Evolutionary conservation across 92 coral and sea anemone species (phyloP), one percentile per base, ranked within the genome.

Genomic region (Epizoanthus illoricatus): DNA sequence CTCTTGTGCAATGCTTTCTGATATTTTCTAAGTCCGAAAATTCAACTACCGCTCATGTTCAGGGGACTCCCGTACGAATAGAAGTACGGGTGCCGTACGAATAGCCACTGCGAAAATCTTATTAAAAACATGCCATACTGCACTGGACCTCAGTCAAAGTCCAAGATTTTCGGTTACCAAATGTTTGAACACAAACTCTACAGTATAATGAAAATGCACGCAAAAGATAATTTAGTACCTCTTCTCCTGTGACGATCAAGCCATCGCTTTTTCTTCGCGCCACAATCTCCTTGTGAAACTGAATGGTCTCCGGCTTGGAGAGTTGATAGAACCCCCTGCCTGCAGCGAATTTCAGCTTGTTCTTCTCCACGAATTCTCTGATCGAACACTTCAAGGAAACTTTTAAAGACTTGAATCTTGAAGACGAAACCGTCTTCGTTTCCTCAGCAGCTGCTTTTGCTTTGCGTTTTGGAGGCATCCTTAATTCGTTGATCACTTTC

Each of bases 261-360:
- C 90, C 92, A 80, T 95, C 98, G 4, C 91, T 85, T 64, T 87
- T 95, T 18, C 98, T 83, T 69, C 98, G 80, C 18, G 91, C 93
- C 0, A 95, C 97, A 42, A 95, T 80, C 73, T 95, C 98, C 79
- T 95, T 95, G 90, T 95, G 89, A 65, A 85, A 86, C 81, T 95
- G 98, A 7, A 95, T 95, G 23, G 97, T 95, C 58, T 95, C 98
- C 56, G 98, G 97, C 62, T 95, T 95, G 17, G 88, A 87, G 5
- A 95, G 97, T 60, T 95, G 98, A 76, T 92, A 95, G 90, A 92
- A 95, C 1, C 98, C 98, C 67, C 84, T 82, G 7, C 98, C 98
- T 42, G 93, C 56, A 71, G 94, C 95, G 67, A 95, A 95, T 71
- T 90, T 87, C 28, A 95, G 65, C 81, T 92, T 89, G 85, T 92